A percentile compares a stretch with the other conserved stretches of the same genome.
Conservation (phyloP, 1,140 invertebrate species). For the Drosophila sp. region DNA sequence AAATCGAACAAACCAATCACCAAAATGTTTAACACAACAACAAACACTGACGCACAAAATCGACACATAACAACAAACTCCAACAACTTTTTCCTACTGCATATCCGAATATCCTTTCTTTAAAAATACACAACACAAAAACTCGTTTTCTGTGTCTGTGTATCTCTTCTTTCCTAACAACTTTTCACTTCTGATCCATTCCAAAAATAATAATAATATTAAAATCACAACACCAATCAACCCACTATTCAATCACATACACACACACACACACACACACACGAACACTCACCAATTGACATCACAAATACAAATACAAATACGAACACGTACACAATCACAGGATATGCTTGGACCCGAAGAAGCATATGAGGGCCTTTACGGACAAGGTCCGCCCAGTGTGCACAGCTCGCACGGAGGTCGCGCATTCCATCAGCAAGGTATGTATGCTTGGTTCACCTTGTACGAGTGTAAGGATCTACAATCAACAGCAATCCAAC, state of each 20-base stretch:
- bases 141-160: constrained; percentile 58
- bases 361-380: constrained; percentile 96
- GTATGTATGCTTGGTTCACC: constrained; percentile 86
- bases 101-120: constrained; percentile 15
- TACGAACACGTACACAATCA: constrained; percentile 35
- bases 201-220: constrained; percentile 38
- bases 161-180: constrained; percentile 75
- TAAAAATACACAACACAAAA: constrained; percentile 35
- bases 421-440: constrained; percentile 90
- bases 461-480: constrained; percentile 31
- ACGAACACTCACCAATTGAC: neutral
- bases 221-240: constrained; percentile 41
- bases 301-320: constrained; percentile 10
- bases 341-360: constrained; percentile 96
- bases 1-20: constrained; percentile 49
- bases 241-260: constrained; percentile 25
- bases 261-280: constrained; percentile 27
- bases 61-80: constrained; percentile 22
- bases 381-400: constrained; percentile 93
- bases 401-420: constrained; percentile 91
- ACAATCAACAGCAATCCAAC: constrained; percentile 15
- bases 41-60: constrained; percentile 38
- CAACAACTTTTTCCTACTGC: constrained; percentile 14
- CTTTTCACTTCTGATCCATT: constrained; percentile 82
- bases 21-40: constrained; percentile 39